A percentile compares a stretch with the other conserved stretches of the same genome.
Conservation (phyloP, 2,113 vertebrate genomes). For the Misgurnus anguillicaudatus region DNA sequence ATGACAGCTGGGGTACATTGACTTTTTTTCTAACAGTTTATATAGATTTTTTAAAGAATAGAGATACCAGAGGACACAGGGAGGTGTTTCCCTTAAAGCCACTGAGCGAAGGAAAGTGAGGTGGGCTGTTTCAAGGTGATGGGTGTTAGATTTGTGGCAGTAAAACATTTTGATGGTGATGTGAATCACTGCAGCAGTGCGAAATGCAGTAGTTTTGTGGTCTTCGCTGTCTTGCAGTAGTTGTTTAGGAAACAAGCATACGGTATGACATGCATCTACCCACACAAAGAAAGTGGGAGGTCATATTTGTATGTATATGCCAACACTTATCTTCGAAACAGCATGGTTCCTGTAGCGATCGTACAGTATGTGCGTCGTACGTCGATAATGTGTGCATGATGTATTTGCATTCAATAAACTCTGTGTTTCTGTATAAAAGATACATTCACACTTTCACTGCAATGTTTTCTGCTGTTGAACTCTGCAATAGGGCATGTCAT, state of each 20-base stretch:
- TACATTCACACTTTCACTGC: no score
- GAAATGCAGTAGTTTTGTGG: not conserved
- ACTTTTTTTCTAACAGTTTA: no score
- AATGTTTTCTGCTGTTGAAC: no score
- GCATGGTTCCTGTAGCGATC: not conserved
- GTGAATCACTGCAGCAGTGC: not conserved
- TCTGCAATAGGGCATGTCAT: no score
- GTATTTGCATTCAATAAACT: not conserved
- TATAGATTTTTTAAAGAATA: not conserved
- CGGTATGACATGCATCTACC: not conserved
- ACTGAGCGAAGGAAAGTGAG: not conserved
- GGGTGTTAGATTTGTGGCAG: not conserved
- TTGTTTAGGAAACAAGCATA: conserved; percentile 5
- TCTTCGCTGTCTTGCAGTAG: conserved; percentile 3
- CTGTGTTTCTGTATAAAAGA: no score
- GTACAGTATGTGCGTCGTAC: not conserved
- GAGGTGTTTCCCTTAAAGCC: not conserved
- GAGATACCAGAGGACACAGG: not conserved
- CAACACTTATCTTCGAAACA: conserved; percentile 19
- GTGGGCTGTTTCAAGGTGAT: not conserved
- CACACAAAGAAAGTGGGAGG: conserved; percentile 22
- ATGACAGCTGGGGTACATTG: no score
- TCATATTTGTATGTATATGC: conserved; percentile 39
- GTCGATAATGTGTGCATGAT: not conserved
- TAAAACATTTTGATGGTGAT: not conserved